A percentile compares a stretch with the other conserved stretches of the same genome.
Conservation (phyloP, 2,113 vertebrate species). For the Atlantisia rogersi region DNA sequence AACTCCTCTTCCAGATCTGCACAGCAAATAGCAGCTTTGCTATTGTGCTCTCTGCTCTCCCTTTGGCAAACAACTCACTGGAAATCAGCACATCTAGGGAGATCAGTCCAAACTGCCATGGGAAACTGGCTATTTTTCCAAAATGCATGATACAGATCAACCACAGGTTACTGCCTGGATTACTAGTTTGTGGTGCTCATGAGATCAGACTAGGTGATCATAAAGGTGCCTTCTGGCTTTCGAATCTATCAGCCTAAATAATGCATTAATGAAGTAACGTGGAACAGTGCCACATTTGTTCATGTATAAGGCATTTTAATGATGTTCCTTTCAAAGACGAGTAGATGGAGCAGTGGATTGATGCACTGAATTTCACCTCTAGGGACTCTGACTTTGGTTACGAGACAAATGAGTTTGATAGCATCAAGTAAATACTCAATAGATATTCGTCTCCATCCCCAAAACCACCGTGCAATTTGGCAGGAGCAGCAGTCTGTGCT, state of each 20-base stretch:
- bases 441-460: conserved; percentile 39
- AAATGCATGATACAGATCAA: conserved; percentile 55
- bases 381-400: conserved; percentile 60
- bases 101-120: conserved; percentile 59
- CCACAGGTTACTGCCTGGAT: conserved; percentile 53
- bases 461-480: conserved; percentile 28
- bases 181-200: conserved; percentile 42
- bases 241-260: conserved; percentile 38
- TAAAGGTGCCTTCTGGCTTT: conserved; percentile 63
- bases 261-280: conserved; percentile 61
- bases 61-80: conserved; percentile 24
- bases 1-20: conserved; percentile 40
- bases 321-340: conserved; percentile 39
- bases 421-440: conserved; percentile 53
- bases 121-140: conserved; percentile 64
- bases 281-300: conserved; percentile 60
- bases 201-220: conserved; percentile 65
- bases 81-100: conserved; percentile 46
- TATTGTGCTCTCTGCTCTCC: conserved; percentile 20
- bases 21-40: conserved; percentile 29
- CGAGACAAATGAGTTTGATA: conserved; percentile 61
- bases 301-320: conserved; percentile 63
- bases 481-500: conserved; percentile 52
- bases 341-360: conserved; percentile 26
- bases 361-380: conserved; percentile 68